Conservation (phyloP, 1,140 invertebrate genomes). For the Microplitis demolitor region DNA sequence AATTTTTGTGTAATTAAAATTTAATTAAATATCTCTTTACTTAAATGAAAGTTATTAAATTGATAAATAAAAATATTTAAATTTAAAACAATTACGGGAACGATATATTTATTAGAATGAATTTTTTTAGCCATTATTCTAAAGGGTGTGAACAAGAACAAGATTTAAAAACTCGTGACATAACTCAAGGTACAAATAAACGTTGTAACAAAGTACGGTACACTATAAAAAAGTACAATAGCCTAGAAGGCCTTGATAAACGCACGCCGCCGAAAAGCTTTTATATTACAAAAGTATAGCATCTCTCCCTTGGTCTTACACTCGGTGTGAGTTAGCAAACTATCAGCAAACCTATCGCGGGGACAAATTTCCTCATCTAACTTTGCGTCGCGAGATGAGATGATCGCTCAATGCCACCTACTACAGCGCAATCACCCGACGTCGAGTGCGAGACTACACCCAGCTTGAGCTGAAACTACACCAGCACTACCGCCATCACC, state of each 20-base stretch:
- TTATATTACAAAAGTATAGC: constrained; percentile 1
- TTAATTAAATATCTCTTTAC: neutral
- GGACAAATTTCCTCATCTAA: constrained; percentile 63
- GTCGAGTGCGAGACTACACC: neutral
- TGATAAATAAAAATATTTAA: neutral
- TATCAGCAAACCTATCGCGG: constrained; percentile 56
- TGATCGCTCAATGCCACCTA: constrained; percentile 58
- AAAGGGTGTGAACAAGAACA: neutral
- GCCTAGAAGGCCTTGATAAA: too few relatives aligned
- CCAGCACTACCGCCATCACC: neutral
- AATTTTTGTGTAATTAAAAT: too few relatives aligned
- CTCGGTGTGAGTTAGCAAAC: constrained; percentile 49
- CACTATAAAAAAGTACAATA: too few relatives aligned
- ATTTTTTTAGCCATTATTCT: too few relatives aligned
- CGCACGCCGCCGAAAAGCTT: neutral
- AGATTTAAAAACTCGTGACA: neutral
- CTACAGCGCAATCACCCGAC: constrained; percentile 20
- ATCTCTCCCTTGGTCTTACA: constrained; percentile 30
- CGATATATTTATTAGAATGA: too few relatives aligned
- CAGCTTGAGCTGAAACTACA: neutral
- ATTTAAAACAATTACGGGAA: too few relatives aligned
- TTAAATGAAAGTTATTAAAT: neutral
- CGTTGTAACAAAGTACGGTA: neutral
- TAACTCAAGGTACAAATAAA: neutral
- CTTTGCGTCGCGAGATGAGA: constrained; percentile 58